Conservation (phyloP, 1,140 invertebrate species). For the Procambarus clarkii region DNA sequence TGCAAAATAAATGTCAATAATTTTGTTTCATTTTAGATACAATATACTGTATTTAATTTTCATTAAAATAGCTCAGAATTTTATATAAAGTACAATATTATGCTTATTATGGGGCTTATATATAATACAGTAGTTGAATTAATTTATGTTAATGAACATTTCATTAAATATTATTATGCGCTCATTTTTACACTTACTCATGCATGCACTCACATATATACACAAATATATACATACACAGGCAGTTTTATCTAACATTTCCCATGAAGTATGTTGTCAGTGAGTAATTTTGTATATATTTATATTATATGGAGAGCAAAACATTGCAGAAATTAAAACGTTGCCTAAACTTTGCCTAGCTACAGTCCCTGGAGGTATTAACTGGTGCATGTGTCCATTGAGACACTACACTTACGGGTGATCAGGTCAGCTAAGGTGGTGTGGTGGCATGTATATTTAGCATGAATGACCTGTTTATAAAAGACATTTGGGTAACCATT, state of each 20-base stretch:
- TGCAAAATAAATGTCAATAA: too few relatives aligned
- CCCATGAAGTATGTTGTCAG: not conserved
- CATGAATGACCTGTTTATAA: conserved; percentile 43
- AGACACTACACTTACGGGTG: conserved; percentile 41
- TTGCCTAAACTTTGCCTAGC: not conserved
- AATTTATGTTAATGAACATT: too few relatives aligned
- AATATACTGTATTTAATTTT: too few relatives aligned
- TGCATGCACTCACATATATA: not conserved
- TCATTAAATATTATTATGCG: too few relatives aligned
- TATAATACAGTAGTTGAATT: too few relatives aligned
- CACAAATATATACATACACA: not conserved
- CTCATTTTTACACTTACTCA: not conserved
- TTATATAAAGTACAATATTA: too few relatives aligned
- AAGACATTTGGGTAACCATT: conserved; percentile 63
- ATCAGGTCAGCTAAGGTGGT: conserved; percentile 56
- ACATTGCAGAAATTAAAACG: not conserved
- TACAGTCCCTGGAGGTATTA: conserved; percentile 8
- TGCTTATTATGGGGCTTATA: too few relatives aligned
- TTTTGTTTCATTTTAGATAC: too few relatives aligned
- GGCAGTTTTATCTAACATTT: not conserved
- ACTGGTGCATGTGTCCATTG: conserved; percentile 22
- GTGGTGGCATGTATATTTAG: conserved; percentile 63
- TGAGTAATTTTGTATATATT: not conserved
- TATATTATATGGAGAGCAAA: not conserved
- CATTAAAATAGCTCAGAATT: too few relatives aligned